phyloP scores from a whole-genome alignment of 2,888 invertebrate species.

The Xestia xanthographa region DNA sequence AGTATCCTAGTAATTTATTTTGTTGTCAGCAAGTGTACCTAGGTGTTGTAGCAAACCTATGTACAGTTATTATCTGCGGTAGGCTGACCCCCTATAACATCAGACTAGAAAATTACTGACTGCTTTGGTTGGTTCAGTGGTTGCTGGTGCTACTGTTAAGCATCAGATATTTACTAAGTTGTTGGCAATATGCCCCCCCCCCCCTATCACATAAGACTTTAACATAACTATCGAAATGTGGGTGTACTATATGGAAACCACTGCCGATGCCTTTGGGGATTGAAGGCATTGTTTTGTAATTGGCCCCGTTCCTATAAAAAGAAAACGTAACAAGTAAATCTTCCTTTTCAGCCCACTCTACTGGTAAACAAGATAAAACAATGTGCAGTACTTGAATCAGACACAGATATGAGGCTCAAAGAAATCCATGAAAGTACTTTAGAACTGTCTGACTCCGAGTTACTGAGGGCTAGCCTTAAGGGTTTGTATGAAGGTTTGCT shows the following conservation, averaged over 20 bases:
- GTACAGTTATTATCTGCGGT: not conserved
- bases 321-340: not conserved
- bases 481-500: conserved; percentile 84
- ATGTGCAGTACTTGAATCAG: conserved; percentile 93
- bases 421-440: conserved; percentile 92
- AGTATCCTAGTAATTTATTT: not conserved
- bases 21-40: not conserved
- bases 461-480: conserved; percentile 95
- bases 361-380: conserved; percentile 94
- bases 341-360: conserved; percentile 91
- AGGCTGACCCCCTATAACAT: not conserved
- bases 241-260: not conserved
- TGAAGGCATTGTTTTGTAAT: not conserved
- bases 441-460: conserved; percentile 94
- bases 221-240: not conserved
- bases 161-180: not conserved
- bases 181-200: not conserved
- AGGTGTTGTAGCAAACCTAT: not conserved
- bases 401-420: conserved; percentile 93
- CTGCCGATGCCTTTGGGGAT: not conserved
- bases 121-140: not conserved
- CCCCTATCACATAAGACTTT: not conserved
- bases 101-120: not conserved
- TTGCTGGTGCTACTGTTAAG: not conserved
- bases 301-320: not conserved